Base-by-base conservation (phyloP, 2,797 vertebrate species). In the Galago senegalensis region DNA sequence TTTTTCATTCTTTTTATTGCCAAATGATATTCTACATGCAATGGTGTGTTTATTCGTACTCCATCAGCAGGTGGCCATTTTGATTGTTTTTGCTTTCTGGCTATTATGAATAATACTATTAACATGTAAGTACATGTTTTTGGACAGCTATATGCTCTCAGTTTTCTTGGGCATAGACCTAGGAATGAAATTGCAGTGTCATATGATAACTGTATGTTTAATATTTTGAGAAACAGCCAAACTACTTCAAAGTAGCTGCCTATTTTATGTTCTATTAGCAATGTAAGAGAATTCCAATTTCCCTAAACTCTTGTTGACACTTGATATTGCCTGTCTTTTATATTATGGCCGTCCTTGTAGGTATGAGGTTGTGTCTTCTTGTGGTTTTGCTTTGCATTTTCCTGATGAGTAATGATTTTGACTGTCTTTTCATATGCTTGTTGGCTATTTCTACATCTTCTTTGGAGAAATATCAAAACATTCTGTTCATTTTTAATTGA, bases 331-430 rank as follows among this genome's bases (percentile, higher is more conserved):
- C 61, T 70, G 25, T 84, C 27, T 49, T 86, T 79, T 85, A 75
- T 67, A 58, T 61, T 75, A 67, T 3, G 76, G 43, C n/a, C n/a
- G 17, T 83, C 73, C 25, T 58, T 46, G 17, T 21, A 58, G 27
- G 10, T 79, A 5, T 72, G 34, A 84, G 31, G 29, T n/a, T 20
- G 16, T 56, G 5, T 58, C 8, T 90, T 58, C 13, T 46, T 43
- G 3, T 72, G 31, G 17, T 60, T 96, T 93, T 88, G 37, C 53
- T 87, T 88, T 75, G 79, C 65, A 67, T 80, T 91, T 84, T 11
- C 9, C 29, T 27, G 37, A 10, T 80, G 58, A 90, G 58, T 70
- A 61, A 61, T 46, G 67, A 86, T 81, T 14, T 37, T 69, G 53
- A 61, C 7, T 29, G 75, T 65, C 9, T 40, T 92, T 72, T 73